Evolutionary conservation across 2,113 vertebrate genomes (phyloP), one percentile per base, ranked within the genome.

Genomic region (Varanus salvator): DNA sequence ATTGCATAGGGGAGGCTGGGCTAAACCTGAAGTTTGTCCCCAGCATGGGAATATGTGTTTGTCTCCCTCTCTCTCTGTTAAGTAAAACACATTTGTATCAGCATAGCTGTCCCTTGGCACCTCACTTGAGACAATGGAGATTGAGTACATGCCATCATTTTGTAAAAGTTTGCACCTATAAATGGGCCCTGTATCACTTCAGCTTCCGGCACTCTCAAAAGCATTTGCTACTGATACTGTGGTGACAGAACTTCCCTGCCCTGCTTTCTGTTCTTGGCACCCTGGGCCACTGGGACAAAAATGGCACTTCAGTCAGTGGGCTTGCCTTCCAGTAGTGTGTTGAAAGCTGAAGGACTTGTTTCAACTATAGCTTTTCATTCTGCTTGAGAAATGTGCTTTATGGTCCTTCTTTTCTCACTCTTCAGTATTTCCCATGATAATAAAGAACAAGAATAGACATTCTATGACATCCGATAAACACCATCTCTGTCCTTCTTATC

Each of bases 251-350:
- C 34, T 69, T 52, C 34, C 31, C n/a, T 34, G 44, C 27, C 8
- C 29, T 87, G 76, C 19, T 80, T 71, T 85, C 60, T 78, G 48
- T 90, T 54, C 57, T 7, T 54, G n/a, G 50, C 82, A 90, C 82
- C 2, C 34, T 38, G 19, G 27, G n/a, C n/a, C 23, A 25, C 38
- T 76, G n/a, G 54, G 54, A 84, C 15, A 12, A 25, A 76, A 76
- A 89, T 71, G 48, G 2, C 60, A 27, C 14, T 44, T 27, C 9
- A 38, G 72, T 82, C 75, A 68, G 19, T 68, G 23, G 7, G 17
- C 48, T 27, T 77, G 60, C 21, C 21, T 76, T 85, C 25, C 11
- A 44, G 38, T 15, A 72, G 31, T 71, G 44, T 31, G 29, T 85
- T 78, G 31, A 34, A 25, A 68, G 69, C 3, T 69, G 64, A 52